These are phyloP conservation scores for Eulacestoma nigropectus DNA, from an alignment of 2,113 vertebrate genomes.

Conservation along the genomic window DNA sequence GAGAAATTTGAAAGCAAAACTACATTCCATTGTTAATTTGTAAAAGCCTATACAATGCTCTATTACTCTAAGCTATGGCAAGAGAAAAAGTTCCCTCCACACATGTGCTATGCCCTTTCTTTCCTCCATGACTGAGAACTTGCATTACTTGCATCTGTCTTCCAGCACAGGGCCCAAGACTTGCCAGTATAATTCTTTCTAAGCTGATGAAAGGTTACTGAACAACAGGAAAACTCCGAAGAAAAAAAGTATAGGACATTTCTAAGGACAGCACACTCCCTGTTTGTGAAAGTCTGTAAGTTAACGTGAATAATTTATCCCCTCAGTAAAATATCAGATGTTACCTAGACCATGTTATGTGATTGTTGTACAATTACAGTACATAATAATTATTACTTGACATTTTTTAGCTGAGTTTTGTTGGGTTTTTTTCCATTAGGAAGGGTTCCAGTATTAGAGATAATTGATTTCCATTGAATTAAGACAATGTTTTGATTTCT, in stretches of 20 bases:
- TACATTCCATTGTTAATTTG: not conserved
- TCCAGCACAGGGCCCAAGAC: not conserved
- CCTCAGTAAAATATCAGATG: not conserved
- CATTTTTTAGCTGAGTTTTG: not conserved
- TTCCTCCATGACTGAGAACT: not conserved
- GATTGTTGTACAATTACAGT: not conserved
- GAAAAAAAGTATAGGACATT: not conserved
- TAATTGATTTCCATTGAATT: not conserved
- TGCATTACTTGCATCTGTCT: not conserved
- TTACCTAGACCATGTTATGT: not conserved
- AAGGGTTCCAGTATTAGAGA: not conserved
- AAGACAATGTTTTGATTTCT: not conserved
- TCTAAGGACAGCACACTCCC: not conserved
- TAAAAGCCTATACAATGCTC: not conserved
- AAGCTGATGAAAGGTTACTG: not conserved
- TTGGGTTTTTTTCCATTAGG: not conserved
- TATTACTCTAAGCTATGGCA: not conserved
- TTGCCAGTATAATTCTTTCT: not conserved
- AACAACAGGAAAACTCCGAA: not conserved
- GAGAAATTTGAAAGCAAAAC: not conserved
- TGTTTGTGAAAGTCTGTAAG: not conserved
- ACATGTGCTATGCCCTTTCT: fast-evolving
- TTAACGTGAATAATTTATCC: not conserved
- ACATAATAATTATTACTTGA: not conserved
- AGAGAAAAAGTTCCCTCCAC: not conserved